A percentile compares a stretch with the other conserved stretches of the same genome.
Evolutionary conservation across 2,888 invertebrate species (phyloP).

Genomic region (Ennomos fuscantarius): DNA sequence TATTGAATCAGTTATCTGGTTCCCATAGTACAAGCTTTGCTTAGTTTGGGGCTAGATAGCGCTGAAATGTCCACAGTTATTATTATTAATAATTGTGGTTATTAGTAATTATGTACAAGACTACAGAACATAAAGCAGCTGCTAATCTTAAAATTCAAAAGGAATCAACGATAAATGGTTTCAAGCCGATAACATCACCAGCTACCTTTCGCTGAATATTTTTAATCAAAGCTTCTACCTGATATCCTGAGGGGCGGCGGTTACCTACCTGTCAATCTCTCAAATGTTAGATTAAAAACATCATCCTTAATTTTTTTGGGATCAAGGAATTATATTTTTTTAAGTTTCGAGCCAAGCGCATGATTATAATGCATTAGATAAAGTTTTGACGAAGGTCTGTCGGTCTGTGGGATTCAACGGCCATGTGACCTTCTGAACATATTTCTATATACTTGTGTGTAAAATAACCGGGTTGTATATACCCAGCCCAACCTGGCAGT

Average conservation of each 20-base stretch:
- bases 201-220: slow-evolving; percentile 71
- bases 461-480: slow-evolving; percentile 23
- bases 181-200: slow-evolving; percentile 58
- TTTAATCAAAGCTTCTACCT: slow-evolving; percentile 84
- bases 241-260: slow-evolving; percentile 67
- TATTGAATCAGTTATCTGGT: too few relatives aligned
- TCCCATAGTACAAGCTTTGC: too few relatives aligned
- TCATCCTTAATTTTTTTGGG: slow-evolving; percentile 79
- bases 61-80: too few relatives aligned
- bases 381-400: slow-evolving; percentile 81
- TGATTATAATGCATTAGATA: slow-evolving; percentile 81
- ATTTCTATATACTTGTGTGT: slow-evolving; percentile 2
- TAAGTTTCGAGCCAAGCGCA: slow-evolving; percentile 56
- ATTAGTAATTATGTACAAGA: too few relatives aligned
- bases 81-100: too few relatives aligned
- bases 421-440: slow-evolving; percentile 49
- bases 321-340: slow-evolving; percentile 75
- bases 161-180: slow-evolving; percentile 46
- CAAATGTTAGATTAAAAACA: slow-evolving; percentile 84
- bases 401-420: slow-evolving; percentile 54
- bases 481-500: slow-evolving; percentile 20
- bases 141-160: slow-evolving; percentile 30
- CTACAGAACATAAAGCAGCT: slow-evolving; percentile 9
- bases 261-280: slow-evolving; percentile 83
- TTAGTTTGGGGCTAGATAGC: too few relatives aligned